Evolutionary conservation across 2,888 invertebrate genomes (phyloP).

Genomic region (Lithosia quadra): DNA sequence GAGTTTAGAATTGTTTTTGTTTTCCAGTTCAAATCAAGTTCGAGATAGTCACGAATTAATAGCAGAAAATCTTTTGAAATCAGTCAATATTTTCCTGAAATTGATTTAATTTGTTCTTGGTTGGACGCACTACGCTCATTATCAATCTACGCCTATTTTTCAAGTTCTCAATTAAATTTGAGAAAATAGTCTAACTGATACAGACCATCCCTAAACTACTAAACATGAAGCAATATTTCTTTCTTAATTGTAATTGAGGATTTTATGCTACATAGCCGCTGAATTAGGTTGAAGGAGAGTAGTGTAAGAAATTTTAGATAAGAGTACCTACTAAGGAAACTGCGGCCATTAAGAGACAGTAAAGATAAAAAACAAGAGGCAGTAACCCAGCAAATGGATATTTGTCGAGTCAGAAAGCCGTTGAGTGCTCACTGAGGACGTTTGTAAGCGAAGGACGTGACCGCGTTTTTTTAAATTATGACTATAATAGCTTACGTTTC

Average conservation of each 20-base stretch:
- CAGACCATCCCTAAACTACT: neutral
- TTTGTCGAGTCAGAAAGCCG: slow-evolving; percentile 62
- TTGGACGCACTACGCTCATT: too few species aligned
- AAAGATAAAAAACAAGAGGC: slow-evolving; percentile 51
- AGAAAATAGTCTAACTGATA: neutral
- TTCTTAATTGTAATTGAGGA: neutral
- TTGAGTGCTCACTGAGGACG: slow-evolving; percentile 46
- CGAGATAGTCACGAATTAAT: too few species aligned
- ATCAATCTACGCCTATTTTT: too few species aligned
- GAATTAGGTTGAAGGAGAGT: slow-evolving; percentile 7
- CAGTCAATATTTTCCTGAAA: too few species aligned
- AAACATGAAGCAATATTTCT: neutral
- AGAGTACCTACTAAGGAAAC: slow-evolving; percentile 44
- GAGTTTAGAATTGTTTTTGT: neutral
- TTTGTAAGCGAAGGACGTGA: slow-evolving; percentile 56
- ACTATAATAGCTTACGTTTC: slow-evolving; percentile 38
- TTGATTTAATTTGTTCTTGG: too few species aligned
- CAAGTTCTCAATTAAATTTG: neutral
- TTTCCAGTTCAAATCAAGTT: too few species aligned
- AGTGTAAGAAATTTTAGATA: slow-evolving; percentile 30
- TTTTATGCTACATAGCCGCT: neutral
- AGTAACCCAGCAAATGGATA: slow-evolving; percentile 61
- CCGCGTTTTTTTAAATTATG: slow-evolving; percentile 57
- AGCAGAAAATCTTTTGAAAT: too few species aligned
- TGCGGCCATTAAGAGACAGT: slow-evolving; percentile 43